Evolutionary conservation across 2,888 invertebrate species (phyloP), one percentile per base, ranked within the genome.

Genomic region (Dendrolimus houi): DNA sequence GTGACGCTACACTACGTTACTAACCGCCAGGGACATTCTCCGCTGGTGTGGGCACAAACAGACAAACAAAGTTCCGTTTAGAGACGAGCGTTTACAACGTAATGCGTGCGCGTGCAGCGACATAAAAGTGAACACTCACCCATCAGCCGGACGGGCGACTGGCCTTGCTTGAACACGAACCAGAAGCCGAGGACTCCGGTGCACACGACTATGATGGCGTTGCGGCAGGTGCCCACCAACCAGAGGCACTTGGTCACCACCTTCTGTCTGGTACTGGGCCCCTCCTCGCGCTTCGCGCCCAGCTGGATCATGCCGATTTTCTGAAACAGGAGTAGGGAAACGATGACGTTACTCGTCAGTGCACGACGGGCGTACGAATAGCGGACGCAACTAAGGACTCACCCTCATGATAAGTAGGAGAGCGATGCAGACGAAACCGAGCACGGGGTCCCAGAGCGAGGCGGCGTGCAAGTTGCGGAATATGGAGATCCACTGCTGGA

Each of bases 201-300:
- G 17, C 93, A 80, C 13, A 97, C 82, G n/a, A 97, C 96, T 59
- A 97, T 91, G 68, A 97, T 93, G 17, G 97, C 96, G 83, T 97
- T 97, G 62, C 97, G 92, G 12, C 96, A 94, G 1, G 96, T 96
- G 59, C 95, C 95, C 66, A 95, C 88, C 61, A 96, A 81, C 96
- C 96, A 96, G 65, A 96, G 77, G 6, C 92, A 74, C 78, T 94
- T 94, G 66, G 94, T 95, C 40, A 94, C 72, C 55, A 93, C 77
- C 63, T 89, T 91, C 70, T 94, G 93, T 6, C 87, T 83, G 40
- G 88, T 85, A n/a, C 91, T 91, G 52, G 90, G 91, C 0, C 87
- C 81, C n/a, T 85, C 83, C 60, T 91, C 89, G 1, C 88, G 83
- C 7, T 85, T 81, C 0, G 92, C 89, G 0, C 95, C 95, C 47